These are phyloP conservation scores for Brienomyrus brachyistius DNA, from an alignment of 2,113 vertebrate species.

Conservation along the genomic window DNA sequence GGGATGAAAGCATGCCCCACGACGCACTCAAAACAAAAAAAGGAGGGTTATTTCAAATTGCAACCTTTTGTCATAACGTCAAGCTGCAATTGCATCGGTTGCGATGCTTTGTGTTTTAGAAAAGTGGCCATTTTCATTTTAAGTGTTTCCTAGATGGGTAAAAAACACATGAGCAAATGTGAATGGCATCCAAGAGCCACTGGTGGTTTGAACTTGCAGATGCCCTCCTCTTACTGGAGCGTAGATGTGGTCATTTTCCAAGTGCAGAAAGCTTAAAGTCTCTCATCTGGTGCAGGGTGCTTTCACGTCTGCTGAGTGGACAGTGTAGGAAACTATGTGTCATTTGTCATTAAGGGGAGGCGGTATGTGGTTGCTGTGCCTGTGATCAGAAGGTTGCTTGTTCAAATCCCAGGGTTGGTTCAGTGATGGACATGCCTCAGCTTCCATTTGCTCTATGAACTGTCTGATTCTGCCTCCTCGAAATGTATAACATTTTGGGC, in stretches of 20 bases:
- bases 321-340: not conserved
- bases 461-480: not conserved
- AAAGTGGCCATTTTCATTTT: not conserved
- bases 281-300: not conserved
- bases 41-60: not conserved
- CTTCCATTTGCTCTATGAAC: not conserved
- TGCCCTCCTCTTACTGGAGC: not conserved
- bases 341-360: not conserved
- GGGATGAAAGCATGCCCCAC: not conserved
- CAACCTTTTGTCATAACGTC: not conserved
- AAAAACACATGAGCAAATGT: not conserved
- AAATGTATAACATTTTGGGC: not conserved
- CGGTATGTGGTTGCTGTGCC: not conserved
- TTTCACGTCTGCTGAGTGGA: not conserved
- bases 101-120: not conserved
- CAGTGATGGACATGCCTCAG: not conserved
- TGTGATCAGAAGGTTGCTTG: not conserved
- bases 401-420: not conserved
- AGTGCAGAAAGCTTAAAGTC: not conserved
- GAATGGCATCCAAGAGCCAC: not conserved
- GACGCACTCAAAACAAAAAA: not conserved
- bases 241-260: not conserved
- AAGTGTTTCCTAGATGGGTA: not conserved
- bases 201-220: not conserved
- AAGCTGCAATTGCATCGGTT: not conserved